Conservation (phyloP, 2,113 vertebrate species). For the Jacana jacana region DNA sequence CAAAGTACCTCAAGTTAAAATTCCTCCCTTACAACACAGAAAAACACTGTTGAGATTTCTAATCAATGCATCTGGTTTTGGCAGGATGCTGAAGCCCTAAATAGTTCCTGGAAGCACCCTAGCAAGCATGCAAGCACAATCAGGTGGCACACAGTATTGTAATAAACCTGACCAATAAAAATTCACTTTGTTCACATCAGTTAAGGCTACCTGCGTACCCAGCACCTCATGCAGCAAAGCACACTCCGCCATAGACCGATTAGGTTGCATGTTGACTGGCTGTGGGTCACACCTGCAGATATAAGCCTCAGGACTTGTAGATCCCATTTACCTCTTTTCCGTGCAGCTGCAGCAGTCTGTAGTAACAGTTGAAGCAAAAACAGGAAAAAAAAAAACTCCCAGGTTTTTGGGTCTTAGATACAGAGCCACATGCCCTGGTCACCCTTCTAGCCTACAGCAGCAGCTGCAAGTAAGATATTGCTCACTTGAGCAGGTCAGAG, state of each 20-base stretch:
- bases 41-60: neutral
- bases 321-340: neutral
- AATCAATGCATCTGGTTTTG: neutral
- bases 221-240: neutral
- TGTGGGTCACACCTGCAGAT: neutral
- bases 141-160: rapidly evolving
- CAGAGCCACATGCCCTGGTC: neutral
- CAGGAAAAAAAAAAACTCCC: neutral
- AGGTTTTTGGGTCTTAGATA: neutral
- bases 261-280: too few relatives aligned
- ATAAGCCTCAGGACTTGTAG: neutral
- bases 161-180: neutral
- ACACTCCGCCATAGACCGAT: neutral
- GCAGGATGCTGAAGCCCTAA: neutral
- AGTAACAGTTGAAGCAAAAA: neutral
- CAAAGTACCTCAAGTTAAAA: neutral
- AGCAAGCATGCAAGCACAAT: neutral
- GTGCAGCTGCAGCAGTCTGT: neutral
- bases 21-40: neutral
- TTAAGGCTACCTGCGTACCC: neutral
- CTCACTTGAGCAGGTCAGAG: neutral
- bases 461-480: neutral
- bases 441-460: neutral
- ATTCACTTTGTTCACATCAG: too few relatives aligned
- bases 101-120: neutral